phyloP scores from a whole-genome alignment of 2,113 vertebrate genomes.

The Eonycteris spelaea region DNA sequence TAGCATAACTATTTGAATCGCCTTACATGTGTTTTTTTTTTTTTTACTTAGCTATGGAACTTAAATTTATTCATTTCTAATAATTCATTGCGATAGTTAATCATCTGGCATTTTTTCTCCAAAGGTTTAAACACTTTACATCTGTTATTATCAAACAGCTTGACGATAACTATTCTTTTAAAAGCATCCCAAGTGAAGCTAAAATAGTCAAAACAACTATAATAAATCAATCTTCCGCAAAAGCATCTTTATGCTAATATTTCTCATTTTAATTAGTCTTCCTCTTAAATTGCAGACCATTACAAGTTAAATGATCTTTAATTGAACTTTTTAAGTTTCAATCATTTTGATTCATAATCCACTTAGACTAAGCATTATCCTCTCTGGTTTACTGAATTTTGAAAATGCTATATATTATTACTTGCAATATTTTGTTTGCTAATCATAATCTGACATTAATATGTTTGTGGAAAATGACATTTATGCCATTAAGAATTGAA shows the following conservation, averaged over 20 bases:
- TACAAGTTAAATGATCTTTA: slow-evolving; percentile 62
- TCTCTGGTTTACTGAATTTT: background rate
- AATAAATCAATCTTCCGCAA: background rate
- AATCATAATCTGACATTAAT: slow-evolving; percentile 29
- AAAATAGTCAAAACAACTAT: slow-evolving; percentile 25
- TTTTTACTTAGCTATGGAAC: background rate
- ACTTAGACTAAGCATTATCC: slow-evolving; percentile 55
- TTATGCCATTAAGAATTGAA: background rate
- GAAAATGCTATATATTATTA: background rate
- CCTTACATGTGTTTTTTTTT: background rate
- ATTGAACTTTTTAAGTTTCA: slow-evolving; percentile 54
- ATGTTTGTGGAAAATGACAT: background rate
- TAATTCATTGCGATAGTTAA: slow-evolving; percentile 36
- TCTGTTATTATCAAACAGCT: slow-evolving; percentile 54
- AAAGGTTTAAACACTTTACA: slow-evolving; percentile 54
- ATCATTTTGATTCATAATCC: slow-evolving; percentile 60
- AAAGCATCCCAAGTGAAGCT: slow-evolving; percentile 28
- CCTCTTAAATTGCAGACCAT: slow-evolving; percentile 32
- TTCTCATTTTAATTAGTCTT: slow-evolving; percentile 63
- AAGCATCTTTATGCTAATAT: slow-evolving; percentile 36
- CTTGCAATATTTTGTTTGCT: slow-evolving; percentile 50
- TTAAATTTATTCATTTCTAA: slow-evolving; percentile 20
- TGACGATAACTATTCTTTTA: slow-evolving; percentile 49
- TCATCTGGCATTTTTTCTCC: slow-evolving; percentile 32
- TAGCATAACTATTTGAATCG: background rate